Base-by-base conservation (phyloP, 2,888 invertebrate genomes). In the Chymomyza fuscimana region DNA sequence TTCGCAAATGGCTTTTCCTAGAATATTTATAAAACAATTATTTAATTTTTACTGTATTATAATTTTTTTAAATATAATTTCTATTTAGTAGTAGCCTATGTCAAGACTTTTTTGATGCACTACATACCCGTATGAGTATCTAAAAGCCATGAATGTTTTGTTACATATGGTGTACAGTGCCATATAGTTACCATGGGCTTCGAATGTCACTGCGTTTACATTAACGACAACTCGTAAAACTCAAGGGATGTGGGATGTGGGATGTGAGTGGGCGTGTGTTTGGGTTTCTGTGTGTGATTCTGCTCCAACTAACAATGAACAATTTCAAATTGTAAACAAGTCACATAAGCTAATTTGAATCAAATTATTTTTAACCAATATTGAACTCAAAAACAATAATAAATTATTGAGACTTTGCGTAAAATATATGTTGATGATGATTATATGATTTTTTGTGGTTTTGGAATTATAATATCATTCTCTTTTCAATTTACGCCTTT, bases 181-280 rank as follows among this genome's bases (percentile, higher is more conserved):
- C 16, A 16, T 16, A 51, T 16, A 51, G 16, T 51, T 16, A 16
- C 54, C 22, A n/a, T 54, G 54, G 54, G 16, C 10, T 22, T 58
- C 9, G 29, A 58, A 5, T 25, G 12, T 25, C 22, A 58, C 29
- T 7, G 58, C 29, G 5, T 29, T 58, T 29, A 58, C 29, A 58
- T 58, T 58, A 22, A 22, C 58, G 15, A 58, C 58, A 10, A 58
- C 10, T 58, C 29, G 29, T 58, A 29, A 25, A 58, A 58, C 58
- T 58, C 29, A 7, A 6, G 5, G 40, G 40, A 4, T 46, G 5
- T 46, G 40, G 40, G 40, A 4, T 46, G 5, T 46, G 40, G 12
- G 12, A 12, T 46, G 40, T 46, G 12, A 46, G 4, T 46, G 40
- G 10, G 40, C 40, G 12, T 46, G 40, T 46, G 12, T 4, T 46